Evolutionary conservation across 2,888 invertebrate genomes (phyloP), one percentile per base, ranked within the genome.

Genomic region (Sthenelais limicola): DNA sequence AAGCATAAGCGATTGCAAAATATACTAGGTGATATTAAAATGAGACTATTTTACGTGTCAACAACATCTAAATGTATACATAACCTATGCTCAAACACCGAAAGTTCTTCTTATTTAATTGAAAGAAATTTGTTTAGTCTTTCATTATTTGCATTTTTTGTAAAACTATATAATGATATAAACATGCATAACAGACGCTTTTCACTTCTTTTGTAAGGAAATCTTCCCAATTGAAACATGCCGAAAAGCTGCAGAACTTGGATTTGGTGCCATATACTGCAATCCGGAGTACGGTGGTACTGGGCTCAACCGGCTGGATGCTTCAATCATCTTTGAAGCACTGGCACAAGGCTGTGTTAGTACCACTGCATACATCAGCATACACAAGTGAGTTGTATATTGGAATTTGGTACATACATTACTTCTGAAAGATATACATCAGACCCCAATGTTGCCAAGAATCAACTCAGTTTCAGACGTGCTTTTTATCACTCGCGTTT

Each of bases 251-350:
- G 91, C 90, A 18, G 81, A 86, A 69, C 82, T 90, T 15, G 91
- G 91, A 2, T 91, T 91, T 83, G 91, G 89, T 15, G 90, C 90
- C n/a, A 87, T 91, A 32, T 91, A 90, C 81, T 89, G 89, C 73
- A 81, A 80, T 12, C 89, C 89, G 56, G 86, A 89, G 51, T 87
- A 81, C 84, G 90, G 90, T 28, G 90, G 90, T 0, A 88, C 89
- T 4, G 90, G 90, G 1, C 81, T 91, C 71, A 83, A 82, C 4
- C 81, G 90, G 35, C 80, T 90, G 32, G 90, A 91, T 80, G 89
- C 90, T 0, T 90, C 90, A 0, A 78, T 91, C 15, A 89, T 90
- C 73, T 91, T 91, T 82, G 91, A 91, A 84, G 90, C 91, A n/a
- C 80, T 91, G 28, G 85, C 90, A 0, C 87, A 87, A 71, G 91